Percentiles rank a stretch among this genome's conserved stretches.
Conservation (phyloP, 2,888 invertebrate genomes). For the Doris montereyensis region DNA sequence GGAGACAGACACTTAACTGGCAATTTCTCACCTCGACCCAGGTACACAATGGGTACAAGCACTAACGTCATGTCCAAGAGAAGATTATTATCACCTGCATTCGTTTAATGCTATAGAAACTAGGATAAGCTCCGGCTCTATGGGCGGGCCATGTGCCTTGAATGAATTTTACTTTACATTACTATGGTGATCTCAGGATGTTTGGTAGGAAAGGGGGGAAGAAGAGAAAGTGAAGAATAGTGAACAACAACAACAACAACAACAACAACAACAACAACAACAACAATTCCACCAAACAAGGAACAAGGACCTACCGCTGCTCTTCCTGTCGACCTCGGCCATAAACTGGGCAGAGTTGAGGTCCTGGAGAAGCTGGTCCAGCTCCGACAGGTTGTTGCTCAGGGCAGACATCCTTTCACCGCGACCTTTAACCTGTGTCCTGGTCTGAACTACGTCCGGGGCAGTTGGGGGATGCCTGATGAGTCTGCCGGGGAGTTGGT, state of each 20-base stretch:
- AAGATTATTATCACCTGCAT: too few relatives aligned
- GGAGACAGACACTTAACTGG: too few relatives aligned
- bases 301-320: conserved; percentile 21
- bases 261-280: neutral
- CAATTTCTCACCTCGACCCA: too few relatives aligned
- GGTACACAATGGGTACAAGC: too few relatives aligned
- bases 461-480: neutral
- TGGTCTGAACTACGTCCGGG: neutral
- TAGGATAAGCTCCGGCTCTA: too few relatives aligned
- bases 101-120: too few relatives aligned
- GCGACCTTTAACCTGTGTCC: conserved; percentile 23
- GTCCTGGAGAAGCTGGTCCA: conserved; percentile 92
- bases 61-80: too few relatives aligned
- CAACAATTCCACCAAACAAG: neutral
- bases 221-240: neutral
- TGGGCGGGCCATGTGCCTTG: too few relatives aligned
- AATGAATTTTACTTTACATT: too few relatives aligned
- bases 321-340: conserved; percentile 65
- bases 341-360: conserved; percentile 79
- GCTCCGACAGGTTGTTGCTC: conserved; percentile 86
- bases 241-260: neutral
- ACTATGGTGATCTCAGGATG: too few relatives aligned
- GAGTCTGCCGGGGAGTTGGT: neutral
- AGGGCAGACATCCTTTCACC: conserved; percentile 60
- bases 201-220: neutral